Evolutionary conservation across 2,113 vertebrate species (phyloP), one percentile per base, ranked within the genome.

Genomic region (Strix aluco): DNA sequence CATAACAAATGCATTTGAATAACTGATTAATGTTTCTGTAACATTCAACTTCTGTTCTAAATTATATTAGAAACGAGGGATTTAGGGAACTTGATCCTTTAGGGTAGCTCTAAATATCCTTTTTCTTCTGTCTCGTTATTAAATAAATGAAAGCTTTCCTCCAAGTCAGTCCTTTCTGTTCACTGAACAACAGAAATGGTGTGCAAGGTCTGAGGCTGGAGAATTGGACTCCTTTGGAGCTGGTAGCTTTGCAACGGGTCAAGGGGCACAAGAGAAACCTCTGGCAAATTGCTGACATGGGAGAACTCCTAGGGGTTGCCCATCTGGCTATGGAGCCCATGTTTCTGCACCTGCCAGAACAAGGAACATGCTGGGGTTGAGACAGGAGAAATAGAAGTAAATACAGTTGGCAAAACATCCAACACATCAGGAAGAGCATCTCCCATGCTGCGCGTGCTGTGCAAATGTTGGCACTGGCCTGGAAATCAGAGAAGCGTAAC

Each of bases 1-100:
- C 80, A 88, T 95, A 97, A 77, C 96, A 96, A 96, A 95, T 81
- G 62, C 34, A 89, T 96, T 96, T 97, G 93, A 97, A 94, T 98
- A 97, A 95, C 96, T 97, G 94, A 97, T 96, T 88, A 93, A 88
- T 4, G 36, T 84, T 97, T 94, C 97, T 96, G 96, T 95, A 97
- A 81, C 84, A 66, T 91, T 92, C 83, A 88, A 9, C 57, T 88
- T 92, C 96, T 94, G 55, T 93, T 95, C 80, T 34, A 55, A 94
- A 88, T 92, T 74, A 32, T 75, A 86, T 96, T 88, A 89, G 89
- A 96, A 95, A 90, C 66, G 26, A 77, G 61, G 72, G 91, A 27
- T 90, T 96, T 79, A 19, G 58, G 46, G 54, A 70, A 62, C 44
- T 66, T 80, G 42, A 49, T 92, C 71, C 62, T 86, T 83, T 36